These are phyloP conservation scores for Chauna torquata DNA, from an alignment of 2,113 vertebrate species.

Conservation along the genomic window DNA sequence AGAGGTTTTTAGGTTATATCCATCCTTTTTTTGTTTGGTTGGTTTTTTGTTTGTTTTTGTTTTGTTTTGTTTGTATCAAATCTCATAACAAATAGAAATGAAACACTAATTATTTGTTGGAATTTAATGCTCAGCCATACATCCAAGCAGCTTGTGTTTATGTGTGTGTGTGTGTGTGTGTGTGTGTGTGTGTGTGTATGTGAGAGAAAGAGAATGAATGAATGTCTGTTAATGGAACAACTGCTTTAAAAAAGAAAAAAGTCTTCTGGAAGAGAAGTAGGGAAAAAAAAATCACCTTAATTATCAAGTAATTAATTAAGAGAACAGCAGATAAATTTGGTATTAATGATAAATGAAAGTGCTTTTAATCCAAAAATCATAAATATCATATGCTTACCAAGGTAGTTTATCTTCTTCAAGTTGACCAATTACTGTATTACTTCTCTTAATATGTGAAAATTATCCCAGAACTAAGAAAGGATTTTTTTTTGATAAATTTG, in stretches of 20 bases:
- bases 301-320: neutral
- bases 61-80: neutral
- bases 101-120: neutral
- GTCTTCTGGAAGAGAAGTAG: neutral
- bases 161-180: neutral
- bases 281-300: neutral
- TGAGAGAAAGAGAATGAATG: neutral
- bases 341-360: constrained; percentile 17
- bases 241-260: neutral
- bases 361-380: neutral
- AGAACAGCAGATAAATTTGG: neutral
- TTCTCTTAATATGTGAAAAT: neutral
- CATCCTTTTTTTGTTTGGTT: neutral
- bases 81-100: neutral
- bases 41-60: neutral
- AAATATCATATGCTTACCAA: neutral
- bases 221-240: neutral
- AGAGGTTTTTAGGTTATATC: neutral
- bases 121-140: neutral
- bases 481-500: neutral
- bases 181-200: too few relatives aligned
- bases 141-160: neutral
- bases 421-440: neutral
- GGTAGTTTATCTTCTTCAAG: neutral
- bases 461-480: neutral